A percentile compares a stretch with the other conserved stretches of the same genome.
Conservation (phyloP, 2,113 vertebrate species). For the Astatoreochromis straeleni region DNA sequence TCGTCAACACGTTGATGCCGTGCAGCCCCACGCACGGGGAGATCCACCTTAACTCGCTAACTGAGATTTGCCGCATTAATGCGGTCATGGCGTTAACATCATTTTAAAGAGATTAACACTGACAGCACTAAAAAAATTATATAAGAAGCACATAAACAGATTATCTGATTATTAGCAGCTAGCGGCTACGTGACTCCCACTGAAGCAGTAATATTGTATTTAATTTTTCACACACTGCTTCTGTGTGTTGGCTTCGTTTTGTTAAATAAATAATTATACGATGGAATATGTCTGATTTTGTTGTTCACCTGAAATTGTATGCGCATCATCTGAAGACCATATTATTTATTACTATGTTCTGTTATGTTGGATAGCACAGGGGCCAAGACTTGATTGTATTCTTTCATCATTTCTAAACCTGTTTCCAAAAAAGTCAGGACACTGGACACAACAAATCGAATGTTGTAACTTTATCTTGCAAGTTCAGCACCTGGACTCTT, state of each 20-base stretch:
- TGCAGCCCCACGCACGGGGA: rapidly evolving
- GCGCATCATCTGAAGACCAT: not conserved
- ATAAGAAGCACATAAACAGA: not conserved
- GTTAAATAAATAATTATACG: not conserved
- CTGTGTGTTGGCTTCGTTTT: not conserved
- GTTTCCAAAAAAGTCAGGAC: not conserved
- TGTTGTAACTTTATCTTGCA: not conserved
- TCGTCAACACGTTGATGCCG: not conserved
- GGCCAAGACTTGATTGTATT: not conserved
- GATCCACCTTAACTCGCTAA: not conserved
- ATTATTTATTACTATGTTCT: not conserved
- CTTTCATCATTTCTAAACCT: not conserved
- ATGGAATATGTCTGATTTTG: not conserved
- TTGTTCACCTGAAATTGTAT: not conserved
- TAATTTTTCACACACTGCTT: not conserved
- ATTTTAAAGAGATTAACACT: not conserved
- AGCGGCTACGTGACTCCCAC: not conserved
- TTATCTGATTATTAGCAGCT: not conserved
- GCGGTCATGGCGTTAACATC: not conserved
- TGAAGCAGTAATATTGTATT: not conserved
- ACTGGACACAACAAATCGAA: not conserved
- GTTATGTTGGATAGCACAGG: not conserved
- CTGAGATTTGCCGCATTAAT: not conserved
- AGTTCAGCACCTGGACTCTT: not conserved
- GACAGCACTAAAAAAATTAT: not conserved